These are phyloP conservation scores for Poicephalus meyeri DNA, from an alignment of 2,113 vertebrate genomes.

Conservation along the genomic window DNA sequence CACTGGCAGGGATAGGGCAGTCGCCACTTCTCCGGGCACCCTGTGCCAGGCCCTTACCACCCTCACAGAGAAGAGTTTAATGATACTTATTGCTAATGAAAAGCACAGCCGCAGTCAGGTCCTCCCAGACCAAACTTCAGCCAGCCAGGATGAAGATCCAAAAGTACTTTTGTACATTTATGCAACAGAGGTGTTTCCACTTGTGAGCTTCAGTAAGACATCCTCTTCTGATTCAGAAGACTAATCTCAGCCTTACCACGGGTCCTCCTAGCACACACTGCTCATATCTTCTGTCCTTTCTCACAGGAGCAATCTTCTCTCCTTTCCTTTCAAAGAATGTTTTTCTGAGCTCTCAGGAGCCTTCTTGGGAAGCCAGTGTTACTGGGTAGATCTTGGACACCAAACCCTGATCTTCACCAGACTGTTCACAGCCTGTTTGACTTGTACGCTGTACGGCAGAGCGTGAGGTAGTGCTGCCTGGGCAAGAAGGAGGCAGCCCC, in stretches of 20 bases:
- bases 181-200: neutral
- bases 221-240: neutral
- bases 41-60: neutral
- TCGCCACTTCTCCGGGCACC: neutral
- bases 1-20: neutral
- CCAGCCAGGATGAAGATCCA: neutral
- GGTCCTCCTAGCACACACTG: neutral
- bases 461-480: neutral
- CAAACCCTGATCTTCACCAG: neutral
- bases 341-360: neutral
- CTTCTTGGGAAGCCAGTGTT: neutral
- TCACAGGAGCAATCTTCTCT: neutral
- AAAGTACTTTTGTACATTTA: neutral
- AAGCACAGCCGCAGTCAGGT: rapidly evolving
- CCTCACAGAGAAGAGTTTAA: neutral
- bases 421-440: rapidly evolving
- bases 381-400: neutral
- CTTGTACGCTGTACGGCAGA: neutral
- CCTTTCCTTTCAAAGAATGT: neutral
- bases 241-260: neutral
- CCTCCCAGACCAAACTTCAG: neutral
- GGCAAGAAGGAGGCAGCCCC: neutral
- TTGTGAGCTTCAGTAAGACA: neutral
- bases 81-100: neutral
- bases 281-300: neutral